phyloP scores from a whole-genome alignment of 2,113 vertebrate genomes.

The Corvus cornix region DNA sequence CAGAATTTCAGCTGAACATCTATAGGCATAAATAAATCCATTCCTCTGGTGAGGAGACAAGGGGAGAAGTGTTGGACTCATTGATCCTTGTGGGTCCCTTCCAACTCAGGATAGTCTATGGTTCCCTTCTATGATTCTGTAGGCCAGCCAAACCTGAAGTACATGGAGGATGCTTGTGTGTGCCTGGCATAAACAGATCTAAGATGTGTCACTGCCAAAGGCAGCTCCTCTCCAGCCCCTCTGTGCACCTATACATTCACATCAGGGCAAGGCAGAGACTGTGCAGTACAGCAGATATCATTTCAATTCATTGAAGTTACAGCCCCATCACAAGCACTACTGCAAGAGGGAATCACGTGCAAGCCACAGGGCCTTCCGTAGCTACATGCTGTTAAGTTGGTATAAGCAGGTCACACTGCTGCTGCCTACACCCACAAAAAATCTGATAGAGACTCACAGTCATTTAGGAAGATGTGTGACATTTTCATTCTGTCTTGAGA shows the following conservation, averaged over 20 bases:
- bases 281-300: fast-evolving
- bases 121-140: not conserved
- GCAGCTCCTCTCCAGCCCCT: not conserved
- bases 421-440: not conserved
- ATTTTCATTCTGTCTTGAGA: not conserved
- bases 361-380: not conserved
- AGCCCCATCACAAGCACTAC: not conserved
- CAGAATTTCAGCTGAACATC: not conserved
- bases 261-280: not conserved
- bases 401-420: not conserved
- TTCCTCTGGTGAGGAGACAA: not conserved
- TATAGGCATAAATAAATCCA: not conserved
- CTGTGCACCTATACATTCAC: not conserved
- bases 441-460: not conserved
- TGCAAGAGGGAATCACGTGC: fast-evolving
- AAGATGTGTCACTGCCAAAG: not conserved
- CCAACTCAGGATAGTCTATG: not conserved
- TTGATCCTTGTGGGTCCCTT: not conserved
- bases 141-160: not conserved
- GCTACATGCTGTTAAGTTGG: not conserved
- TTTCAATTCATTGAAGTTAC: not conserved
- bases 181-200: not conserved
- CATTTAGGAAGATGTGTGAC: not conserved
- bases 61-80: not conserved
- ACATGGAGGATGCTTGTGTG: fast-evolving